Conservation (phyloP, 1,140 invertebrate species). For the Sitophilus oryzae region DNA sequence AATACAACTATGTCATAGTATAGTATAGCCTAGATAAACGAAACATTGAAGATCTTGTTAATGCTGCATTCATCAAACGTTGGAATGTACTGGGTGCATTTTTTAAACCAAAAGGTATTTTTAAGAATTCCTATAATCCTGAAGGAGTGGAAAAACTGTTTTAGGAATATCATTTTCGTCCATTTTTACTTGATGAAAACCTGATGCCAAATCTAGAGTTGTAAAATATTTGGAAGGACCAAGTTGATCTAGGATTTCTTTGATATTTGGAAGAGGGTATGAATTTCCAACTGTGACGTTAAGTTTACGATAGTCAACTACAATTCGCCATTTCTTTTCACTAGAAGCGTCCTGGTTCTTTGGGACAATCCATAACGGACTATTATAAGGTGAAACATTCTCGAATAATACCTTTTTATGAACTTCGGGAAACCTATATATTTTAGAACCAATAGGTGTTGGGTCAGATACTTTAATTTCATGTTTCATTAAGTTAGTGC, state of each 20-base stretch:
- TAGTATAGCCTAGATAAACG: conserved; percentile 41
- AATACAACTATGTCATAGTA: conserved; percentile 45
- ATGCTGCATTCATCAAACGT: conserved; percentile 41
- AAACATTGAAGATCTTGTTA: conserved; percentile 36
- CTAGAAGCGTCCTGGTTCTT: conserved; percentile 42
- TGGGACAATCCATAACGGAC: conserved; percentile 43
- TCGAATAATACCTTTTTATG: conserved; percentile 41
- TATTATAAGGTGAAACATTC: conserved; percentile 34
- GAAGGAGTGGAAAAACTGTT: conserved; percentile 49
- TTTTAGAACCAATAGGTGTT: conserved; percentile 33
- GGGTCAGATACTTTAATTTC: conserved; percentile 28
- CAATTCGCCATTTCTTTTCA: conserved; percentile 40
- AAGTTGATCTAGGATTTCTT: conserved; percentile 44
- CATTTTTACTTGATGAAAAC: no score
- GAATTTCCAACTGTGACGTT: conserved; percentile 35
- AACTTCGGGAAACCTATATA: conserved; percentile 37
- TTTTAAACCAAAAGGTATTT: conserved; percentile 41
- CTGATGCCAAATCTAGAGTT: no score
- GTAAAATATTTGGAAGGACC: conserved; percentile 45
- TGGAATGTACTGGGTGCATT: conserved; percentile 34
- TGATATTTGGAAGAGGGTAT: conserved; percentile 50
- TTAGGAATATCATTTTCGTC: conserved; percentile 40
- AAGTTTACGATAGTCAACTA: conserved; percentile 42
- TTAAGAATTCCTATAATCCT: conserved; percentile 34
- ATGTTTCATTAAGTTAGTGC: conserved; percentile 26